These are phyloP conservation scores for Panthera uncia DNA, from an alignment of 2,113 vertebrate genomes.

Conservation along the genomic window DNA sequence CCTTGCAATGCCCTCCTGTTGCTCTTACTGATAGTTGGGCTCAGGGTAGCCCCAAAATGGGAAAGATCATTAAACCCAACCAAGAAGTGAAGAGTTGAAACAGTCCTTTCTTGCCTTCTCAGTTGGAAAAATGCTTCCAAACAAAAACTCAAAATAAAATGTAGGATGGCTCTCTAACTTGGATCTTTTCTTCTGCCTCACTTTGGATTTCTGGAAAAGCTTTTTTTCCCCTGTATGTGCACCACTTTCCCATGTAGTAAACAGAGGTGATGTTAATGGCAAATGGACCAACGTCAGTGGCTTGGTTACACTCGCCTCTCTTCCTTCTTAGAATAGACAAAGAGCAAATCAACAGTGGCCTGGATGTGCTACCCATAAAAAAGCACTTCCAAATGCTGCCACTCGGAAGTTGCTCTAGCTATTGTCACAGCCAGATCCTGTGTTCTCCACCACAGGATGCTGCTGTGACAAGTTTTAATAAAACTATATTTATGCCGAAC, in stretches of 20 bases:
- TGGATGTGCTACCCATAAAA: not conserved
- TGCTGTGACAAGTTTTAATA: constrained; percentile 65
- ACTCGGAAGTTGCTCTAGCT: not conserved
- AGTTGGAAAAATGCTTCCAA: not conserved
- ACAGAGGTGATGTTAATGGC: not conserved
- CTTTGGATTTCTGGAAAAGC: not conserved
- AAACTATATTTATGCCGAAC: constrained; percentile 38
- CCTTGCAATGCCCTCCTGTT: not conserved
- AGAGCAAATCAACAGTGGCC: not conserved
- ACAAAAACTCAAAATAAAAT: not conserved
- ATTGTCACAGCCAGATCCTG: not conserved
- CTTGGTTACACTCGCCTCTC: not conserved
- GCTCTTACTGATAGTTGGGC: not conserved
- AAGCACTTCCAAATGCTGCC: not conserved
- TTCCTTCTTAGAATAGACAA: not conserved
- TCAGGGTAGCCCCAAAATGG: not conserved
- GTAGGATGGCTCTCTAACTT: not conserved
- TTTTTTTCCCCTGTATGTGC: not conserved
- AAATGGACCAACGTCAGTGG: not conserved
- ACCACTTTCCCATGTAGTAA: not conserved
- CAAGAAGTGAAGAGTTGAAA: not conserved
- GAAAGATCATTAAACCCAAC: not conserved
- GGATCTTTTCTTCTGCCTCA: not conserved
- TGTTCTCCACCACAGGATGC: not conserved
- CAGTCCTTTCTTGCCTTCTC: not conserved